These are phyloP conservation scores for Naso thynnoides DNA, from an alignment of 2,797 vertebrate species.

Conservation along the genomic window DNA sequence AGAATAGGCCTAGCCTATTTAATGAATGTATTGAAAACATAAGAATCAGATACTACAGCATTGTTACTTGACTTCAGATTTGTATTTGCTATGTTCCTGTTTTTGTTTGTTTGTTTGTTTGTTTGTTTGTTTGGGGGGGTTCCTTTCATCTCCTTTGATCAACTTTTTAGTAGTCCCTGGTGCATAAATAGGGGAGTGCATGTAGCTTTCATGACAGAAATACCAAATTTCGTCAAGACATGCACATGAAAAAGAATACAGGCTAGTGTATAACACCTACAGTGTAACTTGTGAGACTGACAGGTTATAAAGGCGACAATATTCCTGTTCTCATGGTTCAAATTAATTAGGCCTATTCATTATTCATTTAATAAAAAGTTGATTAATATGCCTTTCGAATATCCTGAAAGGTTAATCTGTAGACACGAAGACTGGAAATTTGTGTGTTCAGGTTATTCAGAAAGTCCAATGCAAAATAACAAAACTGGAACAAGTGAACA, in stretches of 20 bases:
- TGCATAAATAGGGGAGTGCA: constrained; percentile 18
- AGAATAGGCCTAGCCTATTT: too few species aligned
- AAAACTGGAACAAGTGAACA: neutral
- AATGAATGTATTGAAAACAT: neutral
- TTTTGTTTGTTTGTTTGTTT: neutral
- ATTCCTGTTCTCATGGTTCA: neutral
- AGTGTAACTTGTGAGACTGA: neutral
- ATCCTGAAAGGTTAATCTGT: neutral
- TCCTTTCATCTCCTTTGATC: constrained; percentile 27
- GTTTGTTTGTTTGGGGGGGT: constrained; percentile 22
- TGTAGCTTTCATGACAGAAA: constrained; percentile 38
- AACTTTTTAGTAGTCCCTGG: constrained; percentile 17
- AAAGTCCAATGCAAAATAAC: neutral
- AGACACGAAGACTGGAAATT: neutral
- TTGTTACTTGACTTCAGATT: neutral
- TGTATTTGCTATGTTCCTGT: too few species aligned
- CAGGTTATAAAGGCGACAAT: neutral
- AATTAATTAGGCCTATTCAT: neutral
- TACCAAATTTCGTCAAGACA: constrained; percentile 28
- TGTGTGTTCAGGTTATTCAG: neutral
- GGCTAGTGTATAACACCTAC: neutral
- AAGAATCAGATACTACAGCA: neutral
- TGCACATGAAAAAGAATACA: constrained; percentile 6
- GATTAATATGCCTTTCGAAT: neutral
- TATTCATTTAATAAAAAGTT: neutral